These are phyloP conservation scores for Diploscapter pachys DNA, from an alignment of 1,140 invertebrate species.

Conservation along the genomic window DNA sequence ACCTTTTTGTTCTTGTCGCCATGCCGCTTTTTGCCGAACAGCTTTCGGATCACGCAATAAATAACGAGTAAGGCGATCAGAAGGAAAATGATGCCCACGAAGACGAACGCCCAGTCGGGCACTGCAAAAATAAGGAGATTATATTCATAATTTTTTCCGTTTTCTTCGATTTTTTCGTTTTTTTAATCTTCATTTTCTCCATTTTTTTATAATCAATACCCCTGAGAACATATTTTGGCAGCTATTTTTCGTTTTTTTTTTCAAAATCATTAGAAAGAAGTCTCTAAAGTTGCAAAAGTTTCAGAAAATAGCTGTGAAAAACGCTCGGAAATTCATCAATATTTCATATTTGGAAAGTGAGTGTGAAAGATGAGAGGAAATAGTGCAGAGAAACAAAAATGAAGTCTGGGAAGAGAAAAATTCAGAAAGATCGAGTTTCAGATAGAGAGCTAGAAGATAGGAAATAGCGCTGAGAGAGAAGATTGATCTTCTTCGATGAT, in stretches of 20 bases:
- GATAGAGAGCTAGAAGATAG: no score
- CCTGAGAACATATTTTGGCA: not conserved
- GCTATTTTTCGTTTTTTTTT: not conserved
- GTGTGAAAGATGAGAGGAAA: not conserved
- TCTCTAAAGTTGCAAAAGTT: not conserved
- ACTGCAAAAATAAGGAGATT: slow-evolving; percentile 36
- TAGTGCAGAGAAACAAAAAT: not conserved
- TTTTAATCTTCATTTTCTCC: slow-evolving; percentile 10
- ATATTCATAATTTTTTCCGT: not conserved
- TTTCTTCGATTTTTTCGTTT: slow-evolving; percentile 15
- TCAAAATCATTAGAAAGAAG: not conserved
- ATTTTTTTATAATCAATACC: not conserved
- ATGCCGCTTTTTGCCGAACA: slow-evolving; percentile 58
- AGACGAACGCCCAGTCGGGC: slow-evolving; percentile 58
- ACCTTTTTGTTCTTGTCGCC: slow-evolving; percentile 58
- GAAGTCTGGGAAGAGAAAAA: no score
- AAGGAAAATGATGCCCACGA: slow-evolving; percentile 50
- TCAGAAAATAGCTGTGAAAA: not conserved
- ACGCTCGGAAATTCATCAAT: not conserved
- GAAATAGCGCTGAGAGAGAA: no score
- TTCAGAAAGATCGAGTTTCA: no score
- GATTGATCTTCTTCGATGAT: no score
- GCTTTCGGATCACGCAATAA: slow-evolving; percentile 49
- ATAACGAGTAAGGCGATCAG: slow-evolving; percentile 49
- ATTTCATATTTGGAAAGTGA: not conserved